Evolutionary conservation across 2,888 invertebrate genomes (phyloP), one percentile per base, ranked within the genome.

Genomic region (Cataglyphis livida): DNA sequence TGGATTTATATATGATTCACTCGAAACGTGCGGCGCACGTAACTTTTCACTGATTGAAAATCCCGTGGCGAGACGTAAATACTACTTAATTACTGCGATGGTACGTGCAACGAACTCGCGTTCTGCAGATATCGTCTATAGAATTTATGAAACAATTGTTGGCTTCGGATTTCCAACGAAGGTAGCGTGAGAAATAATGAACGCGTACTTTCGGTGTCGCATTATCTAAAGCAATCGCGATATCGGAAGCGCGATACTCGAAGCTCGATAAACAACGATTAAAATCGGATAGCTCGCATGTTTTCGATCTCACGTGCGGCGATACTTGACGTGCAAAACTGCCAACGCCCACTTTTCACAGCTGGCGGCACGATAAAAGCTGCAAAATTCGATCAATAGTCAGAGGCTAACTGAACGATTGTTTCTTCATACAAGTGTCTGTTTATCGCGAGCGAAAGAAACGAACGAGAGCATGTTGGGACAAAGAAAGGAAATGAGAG

Each of bases 301-400:
- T 65, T 76, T 78, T 73, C 64, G 71, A 66, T 61, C 44, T 54
- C 76, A 68, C 70, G 7, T 48, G 57, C 7, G 6, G 38, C 12
- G 59, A 71, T 70, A 70, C 82, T 74, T 76, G 82, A 83, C 76
- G 73, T 81, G 85, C 84, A 73, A 87, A 81, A 87, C 82, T 64
- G 85, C 84, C 90, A 90, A 90, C 90, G 90, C 90, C 87, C 87
- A 86, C 84, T 85, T 86, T 87, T 85, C 82, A 84, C 82, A 51
- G 64, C 70, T 38, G 65, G 71, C 61, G 41, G 38, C 76, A 73
- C 79, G 76, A 74, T 86, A 81, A 88, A 90, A 86, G 83, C 86
- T 78, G 75, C 59, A 65, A 79, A 85, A 90, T 87, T 74, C 85
- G 86, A 90, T 90, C 90, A 84, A 90, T 90, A 90, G 87, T 90